These are phyloP conservation scores for Ecliptopera silaceata DNA, from an alignment of 2,888 invertebrate species.

Conservation along the genomic window DNA sequence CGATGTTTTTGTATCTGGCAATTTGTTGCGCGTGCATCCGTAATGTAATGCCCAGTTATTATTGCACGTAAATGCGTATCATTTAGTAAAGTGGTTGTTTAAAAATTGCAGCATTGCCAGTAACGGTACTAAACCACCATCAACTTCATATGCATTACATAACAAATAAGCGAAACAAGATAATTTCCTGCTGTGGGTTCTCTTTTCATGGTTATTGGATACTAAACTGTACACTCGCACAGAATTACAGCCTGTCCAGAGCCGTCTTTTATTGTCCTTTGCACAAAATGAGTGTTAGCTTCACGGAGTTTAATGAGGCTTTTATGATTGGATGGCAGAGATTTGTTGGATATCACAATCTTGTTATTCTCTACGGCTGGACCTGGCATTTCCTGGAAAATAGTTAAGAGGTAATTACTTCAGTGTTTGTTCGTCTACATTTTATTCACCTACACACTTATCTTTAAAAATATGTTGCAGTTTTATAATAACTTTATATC, in stretches of 20 bases:
- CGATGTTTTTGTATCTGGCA: constrained; percentile 22
- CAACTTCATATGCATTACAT: constrained; percentile 60
- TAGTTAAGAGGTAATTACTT: not conserved
- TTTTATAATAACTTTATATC: not conserved
- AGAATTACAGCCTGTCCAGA: constrained; percentile 32
- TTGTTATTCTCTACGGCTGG: constrained; percentile 8
- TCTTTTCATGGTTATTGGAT: constrained; percentile 61
- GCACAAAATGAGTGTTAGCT: constrained; percentile 23
- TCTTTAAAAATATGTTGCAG: not conserved
- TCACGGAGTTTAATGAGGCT: constrained; percentile 14
- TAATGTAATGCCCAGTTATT: constrained; percentile 44
- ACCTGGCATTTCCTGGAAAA: constrained; percentile 6
- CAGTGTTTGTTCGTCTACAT: not conserved
- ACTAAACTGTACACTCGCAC: constrained; percentile 46
- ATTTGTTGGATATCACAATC: constrained; percentile 17
- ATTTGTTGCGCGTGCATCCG: constrained; percentile 41
- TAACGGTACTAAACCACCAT: constrained; percentile 71
- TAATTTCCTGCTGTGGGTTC: constrained; percentile 65
- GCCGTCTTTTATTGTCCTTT: constrained; percentile 27
- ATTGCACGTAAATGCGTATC: constrained; percentile 52
- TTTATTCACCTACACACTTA: not conserved
- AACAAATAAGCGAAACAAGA: constrained; percentile 61
- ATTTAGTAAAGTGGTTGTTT: constrained; percentile 54
- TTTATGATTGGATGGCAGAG: constrained; percentile 16
- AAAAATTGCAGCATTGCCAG: constrained; percentile 58